phyloP scores from a whole-genome alignment of 2,797 vertebrate species.

The Enteromius fasciolatus region DNA sequence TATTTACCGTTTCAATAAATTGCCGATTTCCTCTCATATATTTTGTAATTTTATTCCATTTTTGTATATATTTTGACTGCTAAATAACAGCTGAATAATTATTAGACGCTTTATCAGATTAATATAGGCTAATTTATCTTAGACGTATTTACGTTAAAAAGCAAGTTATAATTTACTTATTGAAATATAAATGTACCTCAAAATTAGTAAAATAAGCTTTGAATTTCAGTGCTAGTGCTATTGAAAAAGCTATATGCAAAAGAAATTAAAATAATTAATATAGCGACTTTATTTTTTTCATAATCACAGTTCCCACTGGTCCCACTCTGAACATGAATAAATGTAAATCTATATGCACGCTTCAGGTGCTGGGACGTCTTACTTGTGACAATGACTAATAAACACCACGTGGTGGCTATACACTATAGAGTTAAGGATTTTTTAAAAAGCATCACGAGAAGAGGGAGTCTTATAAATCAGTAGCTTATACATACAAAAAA shows the following conservation, averaged over 20 bases:
- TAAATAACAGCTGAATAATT: background rate
- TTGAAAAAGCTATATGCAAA: background rate
- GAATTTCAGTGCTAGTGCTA: background rate
- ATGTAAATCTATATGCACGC: slow-evolving; percentile 34
- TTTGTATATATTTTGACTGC: background rate
- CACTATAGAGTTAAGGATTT: slow-evolving; percentile 68
- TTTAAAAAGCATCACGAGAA: background rate
- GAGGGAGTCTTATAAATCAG: slow-evolving; percentile 35
- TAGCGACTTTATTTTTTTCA: background rate
- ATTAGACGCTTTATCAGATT: background rate
- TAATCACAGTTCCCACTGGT: background rate
- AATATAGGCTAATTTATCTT: background rate
- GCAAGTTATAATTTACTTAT: background rate
- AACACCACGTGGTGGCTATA: slow-evolving; percentile 67
- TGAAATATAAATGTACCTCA: background rate
- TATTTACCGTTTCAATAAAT: background rate
- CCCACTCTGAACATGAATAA: background rate
- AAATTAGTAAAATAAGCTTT: background rate
- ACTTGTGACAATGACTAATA: slow-evolving; percentile 65
- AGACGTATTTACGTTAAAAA: background rate
- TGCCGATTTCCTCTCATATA: background rate
- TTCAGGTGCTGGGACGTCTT: slow-evolving; percentile 62
- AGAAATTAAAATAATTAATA: background rate
- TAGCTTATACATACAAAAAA: background rate
- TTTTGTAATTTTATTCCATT: background rate